Base-by-base conservation (phyloP, 2,113 vertebrate genomes). In the Cottus gobio region DNA sequence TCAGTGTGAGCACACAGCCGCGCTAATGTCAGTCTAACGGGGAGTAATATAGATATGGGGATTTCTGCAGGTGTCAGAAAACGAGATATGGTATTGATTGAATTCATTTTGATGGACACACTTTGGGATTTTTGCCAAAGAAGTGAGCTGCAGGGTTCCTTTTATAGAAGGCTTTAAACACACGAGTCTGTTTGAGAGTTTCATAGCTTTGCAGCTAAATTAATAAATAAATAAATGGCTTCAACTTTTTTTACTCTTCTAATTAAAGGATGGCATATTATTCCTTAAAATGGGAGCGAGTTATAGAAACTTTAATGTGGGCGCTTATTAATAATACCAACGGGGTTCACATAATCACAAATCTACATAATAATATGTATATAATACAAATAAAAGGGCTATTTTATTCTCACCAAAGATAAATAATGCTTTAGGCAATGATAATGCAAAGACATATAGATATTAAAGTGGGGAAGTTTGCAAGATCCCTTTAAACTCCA, bases 1-100 rank as follows among this genome's bases (percentile, higher is more conserved):
- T 90, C 90, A 86, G 90, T 52, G 7, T 62, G 63, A 78, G 52
- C 85, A 70, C 82, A 88, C 83, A n/a, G n/a, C n/a, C n/a, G n/a
- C 54, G n/a, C 79, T 88, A 92, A 92, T 93, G 93, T 88, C 88
- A 84, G 82, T 69, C 63, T 82, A 64, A 75, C 80, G 42, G 79
- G 54, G 54, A 85, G 85, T 88, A 83, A 82, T 88, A 86, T 82
- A 90, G 93, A 93, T 93, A 92, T 75, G 90, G 58, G 73, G 87
- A 84, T 87, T 85, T 88, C 76, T 79, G 74, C 48, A 79, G 79
- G 85, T 89, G 89, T 92, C 74, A 71, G 28, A 61, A 69, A 58
- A 70, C 37, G n/a, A 86, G 90, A 91, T 91, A 89, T 18, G 60
- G 54, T 26, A 77, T 89, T 86, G 89, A 87, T 82, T 79, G 24